Evolutionary conservation across 1,140 invertebrate genomes (phyloP).

Genomic region (Pseudomyrmex dendroicus): DNA sequence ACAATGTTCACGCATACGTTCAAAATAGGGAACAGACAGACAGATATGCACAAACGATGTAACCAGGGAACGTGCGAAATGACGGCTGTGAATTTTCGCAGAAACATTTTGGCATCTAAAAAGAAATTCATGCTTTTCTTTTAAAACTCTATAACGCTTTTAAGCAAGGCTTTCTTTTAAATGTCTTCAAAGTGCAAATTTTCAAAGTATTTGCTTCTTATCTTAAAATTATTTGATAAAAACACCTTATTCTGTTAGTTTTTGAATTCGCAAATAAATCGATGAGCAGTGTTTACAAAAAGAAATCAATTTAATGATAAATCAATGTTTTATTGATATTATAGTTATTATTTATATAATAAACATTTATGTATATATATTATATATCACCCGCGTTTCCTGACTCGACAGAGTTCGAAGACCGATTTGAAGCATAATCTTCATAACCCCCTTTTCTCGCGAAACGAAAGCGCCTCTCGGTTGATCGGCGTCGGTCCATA

Average conservation of each 20-base stretch:
- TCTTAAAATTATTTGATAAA: neutral
- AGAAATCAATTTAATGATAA: neutral
- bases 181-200: neutral
- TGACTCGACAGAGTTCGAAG: neutral
- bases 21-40: conserved; percentile 49
- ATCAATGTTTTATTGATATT: neutral
- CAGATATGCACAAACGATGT: conserved; percentile 50
- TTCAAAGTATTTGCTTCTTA: neutral
- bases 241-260: neutral
- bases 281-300: neutral
- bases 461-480: conserved; percentile 45
- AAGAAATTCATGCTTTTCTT: conserved; percentile 63
- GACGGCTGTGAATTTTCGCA: conserved; percentile 68
- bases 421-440: neutral
- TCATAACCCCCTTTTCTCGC: conserved; percentile 19
- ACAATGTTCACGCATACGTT: conserved; percentile 66
- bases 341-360: too few species aligned
- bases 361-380: neutral
- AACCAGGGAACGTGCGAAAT: conserved; percentile 66
- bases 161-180: neutral
- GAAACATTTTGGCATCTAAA: conserved; percentile 67
- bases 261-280: neutral
- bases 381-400: neutral
- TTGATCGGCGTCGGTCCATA: conserved; percentile 51
- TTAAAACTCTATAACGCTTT: conserved; percentile 58